Evolutionary conservation across 2,888 invertebrate genomes (phyloP), one percentile per base, ranked within the genome.

Genomic region (Chelonus formosanus): DNA sequence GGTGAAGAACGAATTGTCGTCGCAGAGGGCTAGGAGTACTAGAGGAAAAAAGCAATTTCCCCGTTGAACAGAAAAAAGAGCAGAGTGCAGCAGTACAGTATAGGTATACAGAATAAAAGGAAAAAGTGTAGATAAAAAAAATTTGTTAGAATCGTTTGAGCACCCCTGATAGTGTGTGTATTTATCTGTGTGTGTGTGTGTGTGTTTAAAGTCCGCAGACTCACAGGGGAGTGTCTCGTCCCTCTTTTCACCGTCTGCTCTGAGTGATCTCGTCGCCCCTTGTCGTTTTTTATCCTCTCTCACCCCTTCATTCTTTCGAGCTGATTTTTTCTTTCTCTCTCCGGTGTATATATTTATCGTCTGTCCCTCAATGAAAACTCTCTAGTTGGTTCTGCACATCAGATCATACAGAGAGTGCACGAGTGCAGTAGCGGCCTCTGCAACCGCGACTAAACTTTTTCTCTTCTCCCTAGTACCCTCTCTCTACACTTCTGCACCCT

Each of bases 371-470:
- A 75, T 75, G 76, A 75, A 75, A 76, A 72, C 71, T 74, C 74
- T 71, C 73, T n/a, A n/a, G 72, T 74, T 73, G 71, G 62, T 71
- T 68, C 71, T 66, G 67, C 67, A 68, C 68, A 57, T 65, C 66
- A 67, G 71, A 71, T 71, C 74, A 72, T 70, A 70, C 70, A 74
- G 40, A 40, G 40, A 40, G 73, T 75, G 71, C 71, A 70, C 68
- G 73, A 68, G 71, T 68, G 68, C 74, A 75, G 67, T 74, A 75
- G 69, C 71, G 71, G 70, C 67, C 76, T 75, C 73, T 70, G 73
- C 72, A 76, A 78, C 73, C 75, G 76, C 77, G 78, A 76, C 76
- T 76, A 80, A 81, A 80, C 79, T 80, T 81, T 79, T 78, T 79
- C 48, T 60, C 7, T 32, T 48, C 48, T 45, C 53, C 43, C 56